Evolutionary conservation across 2,797 vertebrate genomes (phyloP).

Genomic region (Ispidina lecontei): DNA sequence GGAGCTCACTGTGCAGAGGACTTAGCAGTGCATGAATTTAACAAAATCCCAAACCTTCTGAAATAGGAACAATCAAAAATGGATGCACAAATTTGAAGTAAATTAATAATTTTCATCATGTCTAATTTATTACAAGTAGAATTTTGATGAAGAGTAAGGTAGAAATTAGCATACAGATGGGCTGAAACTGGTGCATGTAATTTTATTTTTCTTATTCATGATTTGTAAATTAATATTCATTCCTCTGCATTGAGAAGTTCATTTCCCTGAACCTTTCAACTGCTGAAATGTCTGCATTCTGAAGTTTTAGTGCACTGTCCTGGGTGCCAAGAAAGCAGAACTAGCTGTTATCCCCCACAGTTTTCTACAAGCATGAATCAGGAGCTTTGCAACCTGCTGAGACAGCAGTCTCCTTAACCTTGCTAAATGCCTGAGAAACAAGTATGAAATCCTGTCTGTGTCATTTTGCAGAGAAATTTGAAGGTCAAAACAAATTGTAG

Average conservation of each 20-base stretch:
- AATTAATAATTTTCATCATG: neutral
- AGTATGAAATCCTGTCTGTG: neutral
- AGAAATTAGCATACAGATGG: neutral
- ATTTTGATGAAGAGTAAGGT: neutral
- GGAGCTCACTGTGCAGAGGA: neutral
- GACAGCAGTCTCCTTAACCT: constrained; percentile 29
- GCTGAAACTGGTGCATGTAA: neutral
- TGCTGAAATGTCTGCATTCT: neutral
- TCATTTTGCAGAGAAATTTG: constrained; percentile 4
- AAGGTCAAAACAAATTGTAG: neutral
- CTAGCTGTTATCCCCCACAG: neutral
- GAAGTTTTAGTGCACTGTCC: neutral
- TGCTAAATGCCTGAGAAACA: neutral
- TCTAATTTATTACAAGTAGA: neutral
- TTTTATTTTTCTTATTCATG: neutral
- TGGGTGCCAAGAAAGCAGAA: neutral
- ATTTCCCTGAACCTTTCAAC: neutral
- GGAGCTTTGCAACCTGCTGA: constrained; percentile 21
- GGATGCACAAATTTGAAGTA: neutral
- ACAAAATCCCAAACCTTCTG: neutral
- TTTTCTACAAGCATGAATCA: constrained; percentile 7
- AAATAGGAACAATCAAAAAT: neutral
- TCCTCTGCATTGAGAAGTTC: neutral
- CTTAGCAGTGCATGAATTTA: neutral
- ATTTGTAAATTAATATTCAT: neutral